A percentile compares a stretch with the other conserved stretches of the same genome.
phyloP scores from a whole-genome alignment of 2,113 vertebrate genomes.

The Pongo pygmaeus region DNA sequence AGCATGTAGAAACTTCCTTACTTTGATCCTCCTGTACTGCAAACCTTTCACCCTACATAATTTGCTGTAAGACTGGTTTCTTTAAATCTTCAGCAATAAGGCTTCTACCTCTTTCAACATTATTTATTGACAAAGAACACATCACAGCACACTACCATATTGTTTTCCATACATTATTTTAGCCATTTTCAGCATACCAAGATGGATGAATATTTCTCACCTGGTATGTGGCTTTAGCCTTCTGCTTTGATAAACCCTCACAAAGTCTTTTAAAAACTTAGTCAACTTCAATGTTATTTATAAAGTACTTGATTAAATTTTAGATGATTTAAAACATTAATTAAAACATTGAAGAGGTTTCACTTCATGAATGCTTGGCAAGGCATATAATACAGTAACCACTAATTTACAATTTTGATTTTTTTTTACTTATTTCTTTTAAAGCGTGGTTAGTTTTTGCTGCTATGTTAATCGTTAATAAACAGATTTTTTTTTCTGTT shows the following conservation, averaged over 20 bases:
- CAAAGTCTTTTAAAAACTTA: background rate
- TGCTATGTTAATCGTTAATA: background rate
- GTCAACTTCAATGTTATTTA: background rate
- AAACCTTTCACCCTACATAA: background rate
- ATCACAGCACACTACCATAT: background rate
- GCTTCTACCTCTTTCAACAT: background rate
- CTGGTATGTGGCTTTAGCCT: background rate
- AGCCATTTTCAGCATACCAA: background rate
- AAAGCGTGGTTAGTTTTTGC: background rate
- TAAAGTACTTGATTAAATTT: background rate
- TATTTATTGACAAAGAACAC: background rate
- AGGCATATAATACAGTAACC: background rate
- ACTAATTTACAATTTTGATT: background rate
- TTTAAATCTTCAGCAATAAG: background rate
- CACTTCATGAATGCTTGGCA: background rate
- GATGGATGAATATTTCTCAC: background rate
- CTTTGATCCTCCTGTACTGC: background rate
- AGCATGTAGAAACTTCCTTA: background rate
- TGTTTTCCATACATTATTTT: background rate
- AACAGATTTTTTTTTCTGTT: background rate
- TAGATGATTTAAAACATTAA: background rate
- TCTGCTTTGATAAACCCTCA: background rate
- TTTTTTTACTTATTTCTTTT: background rate
- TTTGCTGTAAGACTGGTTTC: background rate
- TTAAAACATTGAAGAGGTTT: background rate